phyloP scores from a whole-genome alignment of 2,113 vertebrate species.

The Spermophilus dauricus region DNA sequence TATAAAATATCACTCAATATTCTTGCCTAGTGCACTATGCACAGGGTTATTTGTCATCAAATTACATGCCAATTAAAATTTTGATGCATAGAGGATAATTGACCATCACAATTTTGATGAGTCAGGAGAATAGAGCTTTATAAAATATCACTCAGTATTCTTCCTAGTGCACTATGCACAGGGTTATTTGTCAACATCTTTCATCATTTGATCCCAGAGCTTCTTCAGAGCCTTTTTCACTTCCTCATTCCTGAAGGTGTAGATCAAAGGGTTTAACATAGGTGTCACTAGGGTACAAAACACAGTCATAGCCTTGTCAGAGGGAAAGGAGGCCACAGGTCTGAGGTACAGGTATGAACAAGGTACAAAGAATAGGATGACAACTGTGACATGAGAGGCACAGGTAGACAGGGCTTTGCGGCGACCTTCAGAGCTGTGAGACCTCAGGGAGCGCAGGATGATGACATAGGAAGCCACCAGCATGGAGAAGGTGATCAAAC shows the following conservation, averaged over 20 bases:
- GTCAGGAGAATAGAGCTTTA: no score
- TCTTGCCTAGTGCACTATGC: no score
- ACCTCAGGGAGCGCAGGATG: constrained; percentile 72
- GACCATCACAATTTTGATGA: no score
- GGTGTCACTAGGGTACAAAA: constrained; percentile 78
- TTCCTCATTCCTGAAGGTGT: constrained; percentile 79
- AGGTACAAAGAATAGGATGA: constrained; percentile 75
- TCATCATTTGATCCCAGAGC: neutral
- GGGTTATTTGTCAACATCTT: no score
- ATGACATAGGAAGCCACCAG: constrained; percentile 72
- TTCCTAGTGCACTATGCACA: no score
- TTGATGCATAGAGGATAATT: no score
- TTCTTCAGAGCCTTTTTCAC: constrained; percentile 76
- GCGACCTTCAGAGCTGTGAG: constrained; percentile 54
- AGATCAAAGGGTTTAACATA: constrained; percentile 80
- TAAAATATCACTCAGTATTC: no score
- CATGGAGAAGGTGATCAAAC: constrained; percentile 71
- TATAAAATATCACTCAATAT: no score
- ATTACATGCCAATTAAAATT: no score
- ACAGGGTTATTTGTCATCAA: no score
- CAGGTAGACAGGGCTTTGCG: constrained; percentile 79
- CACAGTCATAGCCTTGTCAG: constrained; percentile 78
- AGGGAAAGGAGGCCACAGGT: constrained; percentile 49
- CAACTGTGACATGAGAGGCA: constrained; percentile 68
- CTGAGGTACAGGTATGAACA: constrained; percentile 76